Evolutionary conservation across 2,888 invertebrate species (phyloP).

Genomic region (Limenitis camilla): DNA sequence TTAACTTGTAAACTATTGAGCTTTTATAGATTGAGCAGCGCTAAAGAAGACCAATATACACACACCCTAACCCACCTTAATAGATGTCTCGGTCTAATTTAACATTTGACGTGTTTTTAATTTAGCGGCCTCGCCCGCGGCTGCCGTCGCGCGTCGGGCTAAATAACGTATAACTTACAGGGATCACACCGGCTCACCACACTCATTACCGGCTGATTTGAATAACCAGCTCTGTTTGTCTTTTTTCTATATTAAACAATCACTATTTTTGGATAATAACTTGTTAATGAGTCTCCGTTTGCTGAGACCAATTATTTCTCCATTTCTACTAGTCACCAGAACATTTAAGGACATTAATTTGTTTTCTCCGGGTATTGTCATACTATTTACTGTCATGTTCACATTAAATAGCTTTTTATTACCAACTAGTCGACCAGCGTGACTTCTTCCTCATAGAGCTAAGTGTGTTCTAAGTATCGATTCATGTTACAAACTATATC

Average conservation of each 20-base stretch:
- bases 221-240: constrained; percentile 28
- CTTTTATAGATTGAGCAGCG: not conserved
- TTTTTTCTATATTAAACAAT: constrained; percentile 12
- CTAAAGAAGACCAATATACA: constrained; percentile 28
- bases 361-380: too few species aligned
- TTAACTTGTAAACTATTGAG: too few species aligned
- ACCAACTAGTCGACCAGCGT: too few species aligned
- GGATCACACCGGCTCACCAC: constrained; percentile 47
- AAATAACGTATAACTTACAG: constrained; percentile 48
- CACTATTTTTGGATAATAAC: not conserved
- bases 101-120: constrained; percentile 75
- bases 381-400: too few species aligned
- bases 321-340: too few species aligned
- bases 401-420: too few species aligned
- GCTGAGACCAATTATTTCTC: not conserved
- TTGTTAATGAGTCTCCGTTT: not conserved
- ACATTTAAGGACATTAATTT: too few species aligned
- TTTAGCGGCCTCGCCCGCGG: constrained; percentile 70
- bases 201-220: constrained; percentile 67
- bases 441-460: too few species aligned
- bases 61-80: constrained; percentile 55
- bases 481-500: too few species aligned
- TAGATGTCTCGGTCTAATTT: constrained; percentile 75
- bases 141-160: constrained; percentile 50
- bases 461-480: too few species aligned